A percentile compares a stretch with the other conserved stretches of the same genome.
phyloP scores from a whole-genome alignment of 2,888 invertebrate species.

The Polyommatus icarus region DNA sequence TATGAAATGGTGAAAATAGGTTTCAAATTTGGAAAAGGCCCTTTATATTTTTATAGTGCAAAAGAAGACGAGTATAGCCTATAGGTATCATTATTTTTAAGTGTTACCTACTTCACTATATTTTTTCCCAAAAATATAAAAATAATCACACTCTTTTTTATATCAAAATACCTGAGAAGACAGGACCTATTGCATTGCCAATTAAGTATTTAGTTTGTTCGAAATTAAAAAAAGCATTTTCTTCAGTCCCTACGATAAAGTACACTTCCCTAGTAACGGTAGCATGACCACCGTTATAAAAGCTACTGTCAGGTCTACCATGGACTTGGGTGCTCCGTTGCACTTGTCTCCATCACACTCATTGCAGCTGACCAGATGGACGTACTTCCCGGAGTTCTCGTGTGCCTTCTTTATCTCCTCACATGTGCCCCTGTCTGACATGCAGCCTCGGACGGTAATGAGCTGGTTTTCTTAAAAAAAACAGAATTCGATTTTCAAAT shows the following conservation, averaged over 20 bases:
- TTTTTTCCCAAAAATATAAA: no score
- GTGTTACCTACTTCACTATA: no score
- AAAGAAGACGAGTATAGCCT: no score
- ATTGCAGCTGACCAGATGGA: constrained; percentile 51
- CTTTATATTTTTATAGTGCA: no score
- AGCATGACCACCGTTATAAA: constrained; percentile 53
- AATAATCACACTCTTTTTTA: no score
- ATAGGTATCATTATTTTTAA: no score
- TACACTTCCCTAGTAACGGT: constrained; percentile 57
- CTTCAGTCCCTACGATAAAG: constrained; percentile 46
- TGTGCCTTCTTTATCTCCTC: constrained; percentile 55
- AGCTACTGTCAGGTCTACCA: constrained; percentile 50
- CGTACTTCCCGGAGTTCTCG: constrained; percentile 45
- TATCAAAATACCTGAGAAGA: no score
- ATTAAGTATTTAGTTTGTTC: not conserved
- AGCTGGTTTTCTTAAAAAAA: constrained; percentile 53
- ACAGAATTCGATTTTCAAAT: not conserved
- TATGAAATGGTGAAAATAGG: no score
- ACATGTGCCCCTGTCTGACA: constrained; percentile 61
- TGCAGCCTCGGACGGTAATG: constrained; percentile 62
- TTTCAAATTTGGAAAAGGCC: no score
- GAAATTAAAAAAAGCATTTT: not conserved
- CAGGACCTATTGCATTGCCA: no score
- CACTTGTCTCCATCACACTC: constrained; percentile 65
- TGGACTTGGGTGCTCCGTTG: constrained; percentile 53